Evolutionary conservation across 2,113 vertebrate genomes (phyloP).

Genomic region (Thunnus thynnus): DNA sequence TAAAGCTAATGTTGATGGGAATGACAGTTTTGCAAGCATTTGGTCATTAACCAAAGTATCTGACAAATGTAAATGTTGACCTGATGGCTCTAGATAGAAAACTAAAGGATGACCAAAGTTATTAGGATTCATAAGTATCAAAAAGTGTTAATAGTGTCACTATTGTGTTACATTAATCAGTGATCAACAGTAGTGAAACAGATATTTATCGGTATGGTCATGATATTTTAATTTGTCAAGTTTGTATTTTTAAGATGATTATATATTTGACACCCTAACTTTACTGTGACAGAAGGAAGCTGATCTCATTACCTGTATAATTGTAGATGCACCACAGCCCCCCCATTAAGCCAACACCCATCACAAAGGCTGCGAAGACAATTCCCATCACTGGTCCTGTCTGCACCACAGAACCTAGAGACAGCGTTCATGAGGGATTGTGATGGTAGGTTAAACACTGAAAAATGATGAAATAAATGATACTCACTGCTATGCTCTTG

Average conservation of each 20-base stretch:
- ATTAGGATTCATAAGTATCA: too few relatives aligned
- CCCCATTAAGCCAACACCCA: conserved; percentile 83
- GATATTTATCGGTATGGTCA: too few relatives aligned
- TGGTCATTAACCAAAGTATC: too few relatives aligned
- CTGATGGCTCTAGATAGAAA: too few relatives aligned
- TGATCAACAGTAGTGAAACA: background rate
- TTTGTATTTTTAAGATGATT: background rate
- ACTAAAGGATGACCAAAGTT: too few relatives aligned
- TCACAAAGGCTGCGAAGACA: conserved; percentile 82
- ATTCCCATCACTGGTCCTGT: conserved; percentile 77
- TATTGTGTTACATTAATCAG: background rate
- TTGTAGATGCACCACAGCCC: conserved; percentile 85
- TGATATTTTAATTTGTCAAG: too few relatives aligned
- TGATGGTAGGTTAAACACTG: background rate
- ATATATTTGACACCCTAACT: background rate
- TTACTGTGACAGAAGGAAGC: background rate
- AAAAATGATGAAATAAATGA: background rate
- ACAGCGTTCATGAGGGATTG: background rate
- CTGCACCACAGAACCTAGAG: conserved; percentile 61
- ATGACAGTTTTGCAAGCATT: too few relatives aligned
- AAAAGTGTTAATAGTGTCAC: background rate
- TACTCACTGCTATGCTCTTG: conserved; percentile 58
- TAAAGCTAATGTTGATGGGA: too few relatives aligned
- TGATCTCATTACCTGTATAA: conserved; percentile 78
- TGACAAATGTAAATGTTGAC: too few relatives aligned